phyloP scores from a whole-genome alignment of 2,888 invertebrate species.

The Parnassius glacialis region DNA sequence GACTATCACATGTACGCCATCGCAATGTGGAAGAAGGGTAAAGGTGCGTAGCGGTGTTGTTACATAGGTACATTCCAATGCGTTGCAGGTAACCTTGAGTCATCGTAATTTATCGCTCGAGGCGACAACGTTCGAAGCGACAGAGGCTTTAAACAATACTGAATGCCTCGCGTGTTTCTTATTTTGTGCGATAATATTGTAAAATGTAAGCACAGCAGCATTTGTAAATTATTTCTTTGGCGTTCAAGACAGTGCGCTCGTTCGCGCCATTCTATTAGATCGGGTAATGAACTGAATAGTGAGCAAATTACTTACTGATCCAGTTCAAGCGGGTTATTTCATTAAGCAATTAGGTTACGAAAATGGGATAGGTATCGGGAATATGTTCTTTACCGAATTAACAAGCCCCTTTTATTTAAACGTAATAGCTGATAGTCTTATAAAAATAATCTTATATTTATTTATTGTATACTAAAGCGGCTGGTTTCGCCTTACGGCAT shows the following conservation, averaged over 20 bases:
- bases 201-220: slow-evolving; percentile 42
- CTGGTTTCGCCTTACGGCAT: too few species aligned
- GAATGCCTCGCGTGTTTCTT: slow-evolving; percentile 47
- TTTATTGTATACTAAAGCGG: too few species aligned
- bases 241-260: slow-evolving; percentile 32
- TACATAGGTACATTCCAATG: slow-evolving; percentile 30
- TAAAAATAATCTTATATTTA: too few species aligned
- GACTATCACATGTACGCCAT: slow-evolving; percentile 84
- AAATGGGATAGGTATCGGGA: too few species aligned
- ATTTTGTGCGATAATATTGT: slow-evolving; percentile 43
- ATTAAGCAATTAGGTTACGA: too few species aligned
- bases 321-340: too few species aligned
- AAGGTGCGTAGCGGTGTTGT: slow-evolving; percentile 75
- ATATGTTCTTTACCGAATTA: too few species aligned
- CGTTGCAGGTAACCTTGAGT: slow-evolving; percentile 32
- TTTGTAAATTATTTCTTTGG: slow-evolving; percentile 58
- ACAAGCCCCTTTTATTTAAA: too few species aligned
- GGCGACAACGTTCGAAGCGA: slow-evolving; percentile 46
- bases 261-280: slow-evolving; percentile 27
- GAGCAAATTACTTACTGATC: background rate
- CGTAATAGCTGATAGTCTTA: too few species aligned
- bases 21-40: slow-evolving; percentile 86
- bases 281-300: slow-evolving; percentile 2
- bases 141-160: slow-evolving; percentile 48
- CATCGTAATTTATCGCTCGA: slow-evolving; percentile 40